A percentile compares a stretch with the other conserved stretches of the same genome.
Evolutionary conservation across 2,888 invertebrate genomes (phyloP).

Genomic region (Clostera curtula): DNA sequence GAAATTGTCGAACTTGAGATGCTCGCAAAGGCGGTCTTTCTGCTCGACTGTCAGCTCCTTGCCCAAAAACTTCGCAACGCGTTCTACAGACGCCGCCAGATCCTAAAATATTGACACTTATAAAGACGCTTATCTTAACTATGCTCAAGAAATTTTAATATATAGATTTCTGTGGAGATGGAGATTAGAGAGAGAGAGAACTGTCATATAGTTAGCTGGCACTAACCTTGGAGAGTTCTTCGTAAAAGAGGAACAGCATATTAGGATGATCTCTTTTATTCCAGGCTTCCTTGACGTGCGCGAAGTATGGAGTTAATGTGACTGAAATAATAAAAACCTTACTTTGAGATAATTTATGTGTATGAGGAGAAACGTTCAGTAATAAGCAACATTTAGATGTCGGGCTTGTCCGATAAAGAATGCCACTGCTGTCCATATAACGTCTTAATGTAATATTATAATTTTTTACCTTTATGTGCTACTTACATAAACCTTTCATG

Average conservation of each 20-base stretch:
- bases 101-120: conserved; percentile 15
- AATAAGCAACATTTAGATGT: no score
- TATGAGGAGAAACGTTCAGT: no score
- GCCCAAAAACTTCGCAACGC: conserved; percentile 72
- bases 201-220: not conserved
- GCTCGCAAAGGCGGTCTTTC: conserved; percentile 69
- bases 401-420: no score
- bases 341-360: not conserved
- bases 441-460: no score
- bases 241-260: conserved; percentile 82
- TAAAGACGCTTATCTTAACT: no score
- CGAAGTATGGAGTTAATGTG: conserved; percentile 80
- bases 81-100: conserved; percentile 43
- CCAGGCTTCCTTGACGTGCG: conserved; percentile 83
- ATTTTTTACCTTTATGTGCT: no score
- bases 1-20: conserved; percentile 84
- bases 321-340: conserved; percentile 42
- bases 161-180: no score
- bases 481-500: conserved; percentile 73
- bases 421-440: no score
- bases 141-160: no score
- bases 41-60: conserved; percentile 65
- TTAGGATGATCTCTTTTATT: conserved; percentile 74
- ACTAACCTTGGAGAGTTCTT: conserved; percentile 78
- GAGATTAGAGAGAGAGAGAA: no score